Conservation (phyloP, 37 sponge, comb jelly and placozoan genomes). For the Crambe crambe region DNA sequence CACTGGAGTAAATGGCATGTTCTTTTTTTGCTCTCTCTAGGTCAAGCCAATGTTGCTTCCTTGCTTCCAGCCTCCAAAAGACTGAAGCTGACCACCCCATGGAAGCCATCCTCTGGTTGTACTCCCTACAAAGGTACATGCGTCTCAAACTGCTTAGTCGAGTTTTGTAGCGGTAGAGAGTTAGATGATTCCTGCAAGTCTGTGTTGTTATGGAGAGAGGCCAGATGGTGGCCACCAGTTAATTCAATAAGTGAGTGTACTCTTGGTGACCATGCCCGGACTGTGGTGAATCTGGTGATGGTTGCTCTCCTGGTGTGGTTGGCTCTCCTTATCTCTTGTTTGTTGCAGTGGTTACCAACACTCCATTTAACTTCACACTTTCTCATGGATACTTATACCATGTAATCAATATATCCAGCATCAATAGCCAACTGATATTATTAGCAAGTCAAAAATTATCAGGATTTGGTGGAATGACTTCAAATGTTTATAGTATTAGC, state of each 20-base stretch:
- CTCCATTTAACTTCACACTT: neutral
- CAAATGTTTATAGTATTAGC: too few species aligned
- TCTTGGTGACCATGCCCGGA: neutral
- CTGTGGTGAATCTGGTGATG: neutral
- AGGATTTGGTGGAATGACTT: too few species aligned
- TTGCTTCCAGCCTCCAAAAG: neutral
- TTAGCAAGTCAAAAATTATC: too few species aligned
- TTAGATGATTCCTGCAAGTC: neutral
- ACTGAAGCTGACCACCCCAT: neutral
- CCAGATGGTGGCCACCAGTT: conserved; percentile 5
- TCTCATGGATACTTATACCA: neutral
- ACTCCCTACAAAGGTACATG: too few species aligned
- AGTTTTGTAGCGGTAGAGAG: neutral
- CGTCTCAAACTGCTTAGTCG: too few species aligned
- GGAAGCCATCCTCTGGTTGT: too few species aligned
- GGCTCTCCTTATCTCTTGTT: conserved; percentile 4
- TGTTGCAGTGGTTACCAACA: conserved; percentile 2
- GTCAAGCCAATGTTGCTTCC: neutral
- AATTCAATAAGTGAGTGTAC: conserved; percentile 14
- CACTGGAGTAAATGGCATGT: too few species aligned
- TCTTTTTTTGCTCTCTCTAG: neutral
- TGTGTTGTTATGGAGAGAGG: conserved; percentile 11
- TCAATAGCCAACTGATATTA: too few species aligned
- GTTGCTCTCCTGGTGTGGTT: neutral
- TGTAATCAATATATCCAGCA: too few species aligned